Base-by-base conservation (phyloP, 1,140 invertebrate genomes). In the Aphaenogaster rudis region DNA sequence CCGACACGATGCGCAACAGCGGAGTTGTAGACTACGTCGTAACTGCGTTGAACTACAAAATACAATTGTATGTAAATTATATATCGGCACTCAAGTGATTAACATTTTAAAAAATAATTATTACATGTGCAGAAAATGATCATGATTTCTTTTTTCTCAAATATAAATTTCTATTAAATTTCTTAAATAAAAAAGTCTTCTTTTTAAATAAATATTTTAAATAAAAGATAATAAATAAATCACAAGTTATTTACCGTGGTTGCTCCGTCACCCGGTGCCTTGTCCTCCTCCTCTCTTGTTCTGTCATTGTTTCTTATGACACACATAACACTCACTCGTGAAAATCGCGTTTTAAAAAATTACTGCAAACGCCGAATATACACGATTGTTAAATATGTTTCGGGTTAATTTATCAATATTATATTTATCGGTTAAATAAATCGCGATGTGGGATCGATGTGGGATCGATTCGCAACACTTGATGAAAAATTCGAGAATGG, bases 401-500 rank as follows among this genome's bases (percentile, higher is more conserved):
- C 39, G 8, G 8, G 4, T 64, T 63, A 66, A 66, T 66, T 61
- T 28, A 28, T 28, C 28, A 28, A 28, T 28, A 57, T 3, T 17
- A 8, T 66, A 39, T 66, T 66, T 66, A 66, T 66, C 33, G 3
- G 9, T 48, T 48, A 48, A 48, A 48, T 48, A 69, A 17, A 48
- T 48, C 11, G 4, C n/a, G 3, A 21, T 42, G 21, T 7, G n/a
- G 15, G 3, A 0, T 66, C n/a, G 3, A 21, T 42, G 21, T 7
- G n/a, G 15, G 3, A 0, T 66, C 11, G 0, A 42, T 21, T 0
- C n/a, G n/a, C 11, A 11, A 28, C 11, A 28, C 11, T 21, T 69
- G 21, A 69, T 8, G n/a, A 48, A 48, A 17, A 69, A 69, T 69
- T 69, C n/a, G 42, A 48, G 21, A 69, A 69, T 48, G 28, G 66